These are phyloP conservation scores for Entelurus aequoreus DNA, from an alignment of 2,113 vertebrate genomes.

Conservation along the genomic window DNA sequence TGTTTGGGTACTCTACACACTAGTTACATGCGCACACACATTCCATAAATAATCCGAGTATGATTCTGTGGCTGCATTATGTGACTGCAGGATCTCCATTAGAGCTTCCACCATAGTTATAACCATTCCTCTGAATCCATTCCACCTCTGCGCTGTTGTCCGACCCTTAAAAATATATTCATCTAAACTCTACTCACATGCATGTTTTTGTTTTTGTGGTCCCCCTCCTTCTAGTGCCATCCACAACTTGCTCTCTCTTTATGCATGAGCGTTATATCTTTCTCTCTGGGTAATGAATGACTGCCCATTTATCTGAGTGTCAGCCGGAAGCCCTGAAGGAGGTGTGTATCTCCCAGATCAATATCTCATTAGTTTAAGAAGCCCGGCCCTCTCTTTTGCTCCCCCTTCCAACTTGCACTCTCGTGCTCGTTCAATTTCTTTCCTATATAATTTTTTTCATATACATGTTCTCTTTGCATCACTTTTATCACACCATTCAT, in stretches of 20 bases:
- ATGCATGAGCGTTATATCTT: slow-evolving; percentile 30
- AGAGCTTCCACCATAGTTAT: slow-evolving; percentile 6
- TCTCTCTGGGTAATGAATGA: slow-evolving; percentile 48
- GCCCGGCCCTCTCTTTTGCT: slow-evolving; percentile 34
- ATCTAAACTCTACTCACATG: not conserved
- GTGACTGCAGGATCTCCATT: slow-evolving; percentile 22
- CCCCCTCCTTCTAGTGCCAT: not conserved
- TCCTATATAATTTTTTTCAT: slow-evolving; percentile 1
- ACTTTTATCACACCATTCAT: slow-evolving; percentile 4
- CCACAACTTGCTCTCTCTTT: not conserved
- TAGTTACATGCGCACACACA: too few species aligned
- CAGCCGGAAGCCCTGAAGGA: slow-evolving; percentile 45
- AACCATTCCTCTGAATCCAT: slow-evolving; percentile 15
- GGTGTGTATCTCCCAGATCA: slow-evolving; percentile 56
- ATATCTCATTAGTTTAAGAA: slow-evolving; percentile 64
- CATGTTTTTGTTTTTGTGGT: not conserved
- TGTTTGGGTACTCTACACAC: too few species aligned
- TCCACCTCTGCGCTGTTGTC: not conserved
- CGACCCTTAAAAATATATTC: slow-evolving; percentile 8
- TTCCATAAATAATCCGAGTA: not conserved
- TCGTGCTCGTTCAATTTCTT: slow-evolving; percentile 1
- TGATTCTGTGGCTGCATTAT: slow-evolving; percentile 20
- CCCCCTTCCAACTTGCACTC: not conserved
- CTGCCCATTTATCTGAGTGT: slow-evolving; percentile 55
- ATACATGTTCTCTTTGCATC: slow-evolving; percentile 8